Evolutionary conservation across 2,113 vertebrate species (phyloP).

Genomic region (Saccopteryx bilineata): DNA sequence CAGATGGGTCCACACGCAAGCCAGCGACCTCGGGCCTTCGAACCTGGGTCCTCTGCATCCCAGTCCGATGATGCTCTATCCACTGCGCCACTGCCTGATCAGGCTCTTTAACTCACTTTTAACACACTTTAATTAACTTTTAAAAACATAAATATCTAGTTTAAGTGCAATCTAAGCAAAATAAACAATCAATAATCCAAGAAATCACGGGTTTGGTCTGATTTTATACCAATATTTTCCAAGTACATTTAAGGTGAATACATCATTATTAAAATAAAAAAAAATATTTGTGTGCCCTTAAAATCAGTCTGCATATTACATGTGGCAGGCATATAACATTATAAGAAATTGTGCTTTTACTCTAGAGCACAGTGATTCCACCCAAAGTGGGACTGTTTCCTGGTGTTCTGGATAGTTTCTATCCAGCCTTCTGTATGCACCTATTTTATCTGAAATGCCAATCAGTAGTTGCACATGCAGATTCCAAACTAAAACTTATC

Average conservation of each 20-base stretch:
- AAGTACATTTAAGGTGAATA: background rate
- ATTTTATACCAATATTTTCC: background rate
- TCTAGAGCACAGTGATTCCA: background rate
- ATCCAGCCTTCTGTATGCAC: background rate
- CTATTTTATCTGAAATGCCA: conserved; percentile 67
- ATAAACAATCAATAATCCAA: conserved; percentile 1
- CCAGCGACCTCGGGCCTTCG: too few species aligned
- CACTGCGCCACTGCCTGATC: too few species aligned
- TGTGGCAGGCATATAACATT: background rate
- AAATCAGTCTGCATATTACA: background rate
- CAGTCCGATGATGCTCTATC: too few species aligned
- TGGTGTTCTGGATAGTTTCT: background rate
- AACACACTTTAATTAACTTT: conserved; percentile 20
- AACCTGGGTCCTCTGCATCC: too few species aligned
- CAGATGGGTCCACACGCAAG: too few species aligned
- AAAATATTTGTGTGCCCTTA: background rate
- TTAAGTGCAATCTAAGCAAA: conserved; percentile 41
- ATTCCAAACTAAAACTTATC: conserved; percentile 78
- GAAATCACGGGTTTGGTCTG: background rate
- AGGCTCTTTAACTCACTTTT: background rate
- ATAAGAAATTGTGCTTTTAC: background rate
- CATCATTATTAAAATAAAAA: background rate
- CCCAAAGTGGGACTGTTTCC: background rate
- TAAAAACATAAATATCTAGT: conserved; percentile 13
- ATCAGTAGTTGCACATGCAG: conserved; percentile 18